Evolutionary conservation across 2,113 vertebrate species (phyloP), one percentile per base, ranked within the genome.

Genomic region (Calcarius ornatus): DNA sequence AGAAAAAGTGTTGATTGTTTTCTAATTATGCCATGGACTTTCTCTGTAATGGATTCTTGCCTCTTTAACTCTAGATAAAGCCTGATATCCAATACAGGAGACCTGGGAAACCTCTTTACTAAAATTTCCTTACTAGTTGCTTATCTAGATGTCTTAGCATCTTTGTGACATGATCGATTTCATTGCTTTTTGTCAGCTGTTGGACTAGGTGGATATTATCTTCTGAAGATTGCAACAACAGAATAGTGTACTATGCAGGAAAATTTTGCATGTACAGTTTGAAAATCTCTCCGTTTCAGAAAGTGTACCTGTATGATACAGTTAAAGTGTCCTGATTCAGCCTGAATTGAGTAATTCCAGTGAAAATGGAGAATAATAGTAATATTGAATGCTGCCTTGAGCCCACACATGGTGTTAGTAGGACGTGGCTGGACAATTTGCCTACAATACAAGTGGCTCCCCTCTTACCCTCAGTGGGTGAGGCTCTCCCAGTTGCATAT

Each of bases 1-100:
- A 96, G 95, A 97, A 98, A 97, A 97, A 95, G 85, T 95, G 94
- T 97, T 97, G 96, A 97, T 97, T 97, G 96, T 98, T 98, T 98
- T 94, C 96, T 98, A 97, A 97, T 98, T 98, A 95, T 96, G 86
- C 92, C 79, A 80, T 95, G 97, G 96, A 97, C 97, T 97, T 96
- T 92, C 65, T 97, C 85, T 96, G 92, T 96, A 95, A 92, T 96
- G 89, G 72, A 91, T 95, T 72, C 86, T 89, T 91, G 89, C 42
- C 94, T 95, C 83, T 93, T 78, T 85, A 90, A 88, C 60, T 86
- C 76, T 92, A 94, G 95, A 91, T 96, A 88, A 96, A 97, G 87
- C 80, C 77, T 86, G 72, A 81, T 87, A 91, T 12, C 19, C 57
- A 48, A 1, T 27, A 37, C 22, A 64, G 47, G 53, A 86, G 15